Conservation (phyloP, 2,797 vertebrate genomes). For the Euphonia xanthogaster region DNA sequence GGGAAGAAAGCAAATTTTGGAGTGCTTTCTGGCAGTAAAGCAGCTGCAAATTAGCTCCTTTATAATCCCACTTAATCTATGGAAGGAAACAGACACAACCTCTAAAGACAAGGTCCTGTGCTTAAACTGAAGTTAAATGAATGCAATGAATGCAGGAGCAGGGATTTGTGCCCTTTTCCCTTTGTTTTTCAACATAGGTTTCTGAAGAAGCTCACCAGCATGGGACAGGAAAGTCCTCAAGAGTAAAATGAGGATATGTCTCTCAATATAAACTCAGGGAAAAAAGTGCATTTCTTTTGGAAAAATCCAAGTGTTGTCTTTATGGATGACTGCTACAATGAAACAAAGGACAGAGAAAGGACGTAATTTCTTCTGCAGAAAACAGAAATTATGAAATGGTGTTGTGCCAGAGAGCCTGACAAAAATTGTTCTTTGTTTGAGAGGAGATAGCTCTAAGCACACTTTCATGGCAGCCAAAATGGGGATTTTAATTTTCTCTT, state of each 20-base stretch:
- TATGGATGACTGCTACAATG: background rate
- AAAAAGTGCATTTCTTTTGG: background rate
- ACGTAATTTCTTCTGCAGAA: background rate
- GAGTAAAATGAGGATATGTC: background rate
- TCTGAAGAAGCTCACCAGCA: background rate
- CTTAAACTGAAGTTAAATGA: background rate
- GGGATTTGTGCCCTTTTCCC: background rate
- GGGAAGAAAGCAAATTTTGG: fast-evolving
- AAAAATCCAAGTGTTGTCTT: background rate
- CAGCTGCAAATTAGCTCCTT: background rate
- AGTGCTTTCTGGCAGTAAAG: background rate
- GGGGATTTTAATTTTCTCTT: background rate
- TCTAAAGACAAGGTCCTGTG: background rate
- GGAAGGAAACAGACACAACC: background rate
- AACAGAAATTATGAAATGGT: background rate
- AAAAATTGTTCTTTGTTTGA: background rate
- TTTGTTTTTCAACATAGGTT: background rate
- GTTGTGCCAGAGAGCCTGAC: background rate
- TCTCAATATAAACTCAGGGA: background rate
- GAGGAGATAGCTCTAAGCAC: background rate
- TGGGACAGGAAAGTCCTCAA: background rate
- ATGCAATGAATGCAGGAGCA: fast-evolving
- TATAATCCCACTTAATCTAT: background rate
- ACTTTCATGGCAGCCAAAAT: background rate
- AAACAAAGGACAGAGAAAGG: background rate